phyloP scores from a whole-genome alignment of 2,113 vertebrate genomes.

The Mesoclemmys tuberculata region DNA sequence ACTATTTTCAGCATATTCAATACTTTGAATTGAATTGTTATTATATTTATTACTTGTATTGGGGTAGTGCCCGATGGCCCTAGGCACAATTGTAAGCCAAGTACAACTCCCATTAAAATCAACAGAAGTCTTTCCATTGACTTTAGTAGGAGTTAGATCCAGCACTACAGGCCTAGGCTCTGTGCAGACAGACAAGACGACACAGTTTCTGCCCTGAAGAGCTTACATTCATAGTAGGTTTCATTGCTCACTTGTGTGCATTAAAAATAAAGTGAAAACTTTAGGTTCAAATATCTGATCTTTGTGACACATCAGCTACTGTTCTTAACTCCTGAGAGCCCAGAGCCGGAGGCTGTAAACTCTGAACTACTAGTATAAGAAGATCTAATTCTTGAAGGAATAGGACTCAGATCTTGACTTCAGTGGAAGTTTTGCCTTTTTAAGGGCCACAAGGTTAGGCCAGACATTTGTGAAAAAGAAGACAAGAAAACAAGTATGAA shows the following conservation, averaged over 20 bases:
- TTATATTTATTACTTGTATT: not conserved
- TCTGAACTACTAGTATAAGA: not conserved
- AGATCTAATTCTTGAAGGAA: not conserved
- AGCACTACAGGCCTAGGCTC: not conserved
- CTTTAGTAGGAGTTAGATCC: not conserved
- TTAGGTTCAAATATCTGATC: not conserved
- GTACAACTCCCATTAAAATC: not conserved
- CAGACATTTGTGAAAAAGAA: not conserved
- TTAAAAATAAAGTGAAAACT: constrained; percentile 13
- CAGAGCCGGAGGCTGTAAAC: not conserved
- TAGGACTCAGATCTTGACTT: not conserved
- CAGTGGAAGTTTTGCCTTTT: not conserved
- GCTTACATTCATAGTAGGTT: not conserved
- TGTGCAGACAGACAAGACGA: not conserved
- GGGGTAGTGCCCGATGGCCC: not conserved
- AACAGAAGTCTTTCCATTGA: not conserved
- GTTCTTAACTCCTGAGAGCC: not conserved
- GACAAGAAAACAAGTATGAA: not conserved
- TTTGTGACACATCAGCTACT: not conserved
- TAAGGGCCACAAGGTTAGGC: not conserved
- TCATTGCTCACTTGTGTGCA: not conserved
- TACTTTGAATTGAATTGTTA: not conserved
- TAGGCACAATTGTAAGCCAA: not conserved
- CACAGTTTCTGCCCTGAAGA: not conserved
- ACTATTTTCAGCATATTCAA: not conserved